phyloP scores from a whole-genome alignment of 2,888 invertebrate species.

The Carcina quercana region DNA sequence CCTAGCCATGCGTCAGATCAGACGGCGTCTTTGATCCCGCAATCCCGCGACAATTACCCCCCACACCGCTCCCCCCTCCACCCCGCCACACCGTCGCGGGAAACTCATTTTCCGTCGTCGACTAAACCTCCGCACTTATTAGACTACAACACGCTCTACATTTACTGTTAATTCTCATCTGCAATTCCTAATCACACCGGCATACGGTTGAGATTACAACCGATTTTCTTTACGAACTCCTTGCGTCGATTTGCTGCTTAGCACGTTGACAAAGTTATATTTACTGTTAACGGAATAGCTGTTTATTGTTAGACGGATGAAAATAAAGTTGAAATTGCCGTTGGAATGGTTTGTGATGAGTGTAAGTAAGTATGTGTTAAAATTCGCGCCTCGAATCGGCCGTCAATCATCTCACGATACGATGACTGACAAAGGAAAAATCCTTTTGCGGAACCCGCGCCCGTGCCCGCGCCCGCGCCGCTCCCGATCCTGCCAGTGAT shows the following conservation, averaged over 20 bases:
- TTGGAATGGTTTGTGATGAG: not conserved
- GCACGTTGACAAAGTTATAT: constrained; percentile 19
- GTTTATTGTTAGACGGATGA: constrained; percentile 3
- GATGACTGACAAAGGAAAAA: constrained; percentile 67
- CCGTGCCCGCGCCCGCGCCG: constrained; percentile 52
- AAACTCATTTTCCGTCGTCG: constrained; percentile 71
- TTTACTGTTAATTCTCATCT: constrained; percentile 2
- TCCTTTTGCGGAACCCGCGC: constrained; percentile 51
- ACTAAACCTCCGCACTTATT: constrained; percentile 63
- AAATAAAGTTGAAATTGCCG: constrained; percentile 18
- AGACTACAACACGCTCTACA: constrained; percentile 31
- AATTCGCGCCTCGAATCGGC: constrained; percentile 57
- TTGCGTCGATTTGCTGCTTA: constrained; percentile 17
- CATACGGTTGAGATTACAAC: constrained; percentile 22
- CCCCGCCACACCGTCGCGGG: constrained; percentile 33
- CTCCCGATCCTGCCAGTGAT: constrained; percentile 55
- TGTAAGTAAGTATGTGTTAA: constrained; percentile 17
- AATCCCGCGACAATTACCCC: constrained; percentile 55
- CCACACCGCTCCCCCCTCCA: constrained; percentile 20
- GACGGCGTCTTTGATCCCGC: constrained; percentile 42
- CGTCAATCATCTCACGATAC: constrained; percentile 66
- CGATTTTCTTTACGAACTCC: constrained; percentile 12
- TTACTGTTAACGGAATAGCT: constrained; percentile 12
- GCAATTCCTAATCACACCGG: not conserved
- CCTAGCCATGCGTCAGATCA: no score